Conservation (phyloP, 2,113 vertebrate species). For the Cinclus cinclus region DNA sequence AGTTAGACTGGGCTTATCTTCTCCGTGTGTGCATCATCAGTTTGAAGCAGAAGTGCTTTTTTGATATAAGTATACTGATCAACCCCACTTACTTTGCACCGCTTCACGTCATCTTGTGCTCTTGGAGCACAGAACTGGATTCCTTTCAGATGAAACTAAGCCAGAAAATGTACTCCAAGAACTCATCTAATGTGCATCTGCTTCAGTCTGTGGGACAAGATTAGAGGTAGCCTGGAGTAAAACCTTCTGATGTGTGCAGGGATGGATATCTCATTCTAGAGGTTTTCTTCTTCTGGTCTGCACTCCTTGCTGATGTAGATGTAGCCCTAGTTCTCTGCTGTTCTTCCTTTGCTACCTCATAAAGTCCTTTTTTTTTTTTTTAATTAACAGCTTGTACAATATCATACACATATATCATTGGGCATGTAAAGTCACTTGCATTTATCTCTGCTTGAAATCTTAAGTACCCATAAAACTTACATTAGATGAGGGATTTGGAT, state of each 20-base stretch:
- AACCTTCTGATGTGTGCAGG: neutral
- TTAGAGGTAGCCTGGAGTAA: slow-evolving; percentile 3
- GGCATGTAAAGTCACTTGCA: neutral
- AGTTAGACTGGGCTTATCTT: neutral
- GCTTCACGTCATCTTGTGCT: neutral
- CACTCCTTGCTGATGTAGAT: neutral
- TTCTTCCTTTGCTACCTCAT: neutral
- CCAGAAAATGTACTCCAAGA: slow-evolving; percentile 48
- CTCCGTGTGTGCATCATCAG: neutral
- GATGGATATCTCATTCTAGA: neutral
- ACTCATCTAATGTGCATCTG: slow-evolving; percentile 42
- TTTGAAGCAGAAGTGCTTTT: neutral
- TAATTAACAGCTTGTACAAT: neutral
- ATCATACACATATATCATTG: neutral
- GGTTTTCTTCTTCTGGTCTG: neutral
- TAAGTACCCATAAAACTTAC: neutral
- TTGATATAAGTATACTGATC: neutral
- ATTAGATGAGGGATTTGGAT: neutral
- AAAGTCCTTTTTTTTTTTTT: neutral
- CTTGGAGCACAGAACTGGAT: slow-evolving; percentile 28
- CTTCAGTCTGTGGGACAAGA: neutral
- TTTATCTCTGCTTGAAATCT: neutral
- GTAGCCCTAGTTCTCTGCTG: neutral
- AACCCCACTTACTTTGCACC: neutral
- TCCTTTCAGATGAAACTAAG: slow-evolving; percentile 33